phyloP scores from a whole-genome alignment of 2,113 vertebrate species.

The Sylvilagus bachmani region DNA sequence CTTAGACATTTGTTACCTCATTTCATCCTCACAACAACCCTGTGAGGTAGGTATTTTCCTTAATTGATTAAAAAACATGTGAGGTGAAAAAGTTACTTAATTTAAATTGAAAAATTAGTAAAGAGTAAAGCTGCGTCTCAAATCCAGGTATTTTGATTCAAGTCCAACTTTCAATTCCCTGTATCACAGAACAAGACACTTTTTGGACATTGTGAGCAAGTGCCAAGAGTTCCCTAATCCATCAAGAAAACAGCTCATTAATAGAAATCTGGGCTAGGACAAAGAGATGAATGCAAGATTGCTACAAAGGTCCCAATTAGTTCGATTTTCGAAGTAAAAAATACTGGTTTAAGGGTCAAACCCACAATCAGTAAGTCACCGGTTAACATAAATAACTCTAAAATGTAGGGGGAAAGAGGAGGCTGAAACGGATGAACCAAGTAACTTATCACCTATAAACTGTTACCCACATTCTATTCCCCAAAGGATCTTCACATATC shows the following conservation, averaged over 20 bases:
- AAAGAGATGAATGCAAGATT: slow-evolving; percentile 61
- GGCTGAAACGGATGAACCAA: neutral
- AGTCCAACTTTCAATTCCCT: slow-evolving; percentile 37
- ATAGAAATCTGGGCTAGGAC: slow-evolving; percentile 17
- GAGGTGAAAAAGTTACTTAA: slow-evolving; percentile 50
- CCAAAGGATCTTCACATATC: slow-evolving; percentile 49
- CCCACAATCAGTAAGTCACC: slow-evolving; percentile 57
- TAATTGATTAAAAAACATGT: slow-evolving; percentile 13
- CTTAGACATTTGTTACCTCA: slow-evolving; percentile 14
- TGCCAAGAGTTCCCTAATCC: slow-evolving; percentile 52
- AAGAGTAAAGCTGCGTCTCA: slow-evolving; percentile 46
- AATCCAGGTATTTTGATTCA: slow-evolving; percentile 44
- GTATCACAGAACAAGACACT: neutral
- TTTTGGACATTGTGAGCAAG: slow-evolving; percentile 35
- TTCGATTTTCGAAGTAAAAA: slow-evolving; percentile 41
- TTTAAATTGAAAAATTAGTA: slow-evolving; percentile 47
- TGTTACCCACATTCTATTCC: slow-evolving; percentile 48
- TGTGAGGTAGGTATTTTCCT: slow-evolving; percentile 72
- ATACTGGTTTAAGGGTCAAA: slow-evolving; percentile 54
- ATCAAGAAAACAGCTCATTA: slow-evolving; percentile 53
- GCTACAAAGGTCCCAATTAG: slow-evolving; percentile 20
- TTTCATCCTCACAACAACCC: slow-evolving; percentile 75
- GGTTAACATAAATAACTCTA: slow-evolving; percentile 29
- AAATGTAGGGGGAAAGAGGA: neutral
- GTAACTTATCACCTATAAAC: neutral